Base-by-base conservation (phyloP, 1,140 invertebrate species). In the Aphis craccivora region DNA sequence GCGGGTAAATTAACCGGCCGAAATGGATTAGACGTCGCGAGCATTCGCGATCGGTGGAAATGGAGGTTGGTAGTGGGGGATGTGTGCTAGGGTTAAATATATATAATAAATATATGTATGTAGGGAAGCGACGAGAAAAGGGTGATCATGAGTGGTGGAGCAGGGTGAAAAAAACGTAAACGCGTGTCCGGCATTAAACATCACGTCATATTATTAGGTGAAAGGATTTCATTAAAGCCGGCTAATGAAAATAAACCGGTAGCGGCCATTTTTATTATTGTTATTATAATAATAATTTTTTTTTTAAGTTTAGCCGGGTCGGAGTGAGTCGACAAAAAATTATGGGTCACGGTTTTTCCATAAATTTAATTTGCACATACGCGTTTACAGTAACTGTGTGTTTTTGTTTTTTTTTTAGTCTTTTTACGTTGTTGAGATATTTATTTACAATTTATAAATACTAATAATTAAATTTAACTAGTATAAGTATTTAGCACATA, bases 151-250 rank as follows among this genome's bases (percentile, higher is more conserved):
- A 45, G 83, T 30, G n/a, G 51, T 0, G 88, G 37, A 20, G 35
- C 11, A 18, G 87, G 51, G 23, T 14, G 40, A 37, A 67, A 90
- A 90, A 90, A 90, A 90, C 89, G 89, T 90, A 90, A 67, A 90
- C 53, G 89, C 89, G 89, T 90, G 89, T 90, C 40, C 89, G 53
- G 89, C 89, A 90, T 90, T 90, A 90, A 90, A 90, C 89, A 90
- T 90, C 89, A n/a, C 53, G 89, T 90, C 89, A 67, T 90, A 90
- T 90, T 90, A 67, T 90, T 90, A 67, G 89, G 89, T 67, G 53
- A 90, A 90, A 90, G 89, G 89, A 90, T 90, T 90, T 90, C 53
- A 43, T 90, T 67, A 90, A 67, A 90, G 89, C 89, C 37, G 53
- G 25, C 89, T 90, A 67, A 90, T 67, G 89, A 60, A 90, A 90